These are phyloP conservation scores for Piaya cayana DNA, from an alignment of 2,113 vertebrate genomes.

Conservation along the genomic window DNA sequence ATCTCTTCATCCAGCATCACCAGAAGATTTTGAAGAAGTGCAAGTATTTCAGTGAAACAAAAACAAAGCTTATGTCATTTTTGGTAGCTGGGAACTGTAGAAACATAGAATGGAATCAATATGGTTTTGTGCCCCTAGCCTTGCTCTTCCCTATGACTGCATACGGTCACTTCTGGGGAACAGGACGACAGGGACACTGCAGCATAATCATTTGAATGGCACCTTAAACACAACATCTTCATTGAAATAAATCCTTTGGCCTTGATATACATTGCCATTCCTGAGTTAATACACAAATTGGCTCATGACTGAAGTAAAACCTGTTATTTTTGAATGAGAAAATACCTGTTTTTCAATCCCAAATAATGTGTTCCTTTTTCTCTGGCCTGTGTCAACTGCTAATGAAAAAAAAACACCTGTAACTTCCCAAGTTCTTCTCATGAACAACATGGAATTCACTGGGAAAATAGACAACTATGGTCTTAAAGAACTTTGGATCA, in stretches of 20 bases:
- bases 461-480: neutral
- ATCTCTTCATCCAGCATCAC: neutral
- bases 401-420: neutral
- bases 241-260: neutral
- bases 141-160: neutral
- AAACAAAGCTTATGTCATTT: neutral
- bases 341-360: neutral
- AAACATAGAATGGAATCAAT: neutral
- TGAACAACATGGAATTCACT: neutral
- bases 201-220: neutral
- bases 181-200: neutral
- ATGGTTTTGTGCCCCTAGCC: neutral
- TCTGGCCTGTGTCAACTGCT: neutral
- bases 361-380: neutral
- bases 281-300: neutral
- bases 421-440: neutral
- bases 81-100: neutral
- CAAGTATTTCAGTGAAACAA: neutral
- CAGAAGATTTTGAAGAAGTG: neutral
- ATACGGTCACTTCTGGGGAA: neutral
- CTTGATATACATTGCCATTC: neutral
- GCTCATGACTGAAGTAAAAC: neutral
- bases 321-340: neutral
- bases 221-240: neutral
- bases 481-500: neutral